Percentiles rank a stretch among this genome's conserved stretches.
Conservation (phyloP, 2,888 invertebrate genomes). For the Halictus quadricinctus region DNA sequence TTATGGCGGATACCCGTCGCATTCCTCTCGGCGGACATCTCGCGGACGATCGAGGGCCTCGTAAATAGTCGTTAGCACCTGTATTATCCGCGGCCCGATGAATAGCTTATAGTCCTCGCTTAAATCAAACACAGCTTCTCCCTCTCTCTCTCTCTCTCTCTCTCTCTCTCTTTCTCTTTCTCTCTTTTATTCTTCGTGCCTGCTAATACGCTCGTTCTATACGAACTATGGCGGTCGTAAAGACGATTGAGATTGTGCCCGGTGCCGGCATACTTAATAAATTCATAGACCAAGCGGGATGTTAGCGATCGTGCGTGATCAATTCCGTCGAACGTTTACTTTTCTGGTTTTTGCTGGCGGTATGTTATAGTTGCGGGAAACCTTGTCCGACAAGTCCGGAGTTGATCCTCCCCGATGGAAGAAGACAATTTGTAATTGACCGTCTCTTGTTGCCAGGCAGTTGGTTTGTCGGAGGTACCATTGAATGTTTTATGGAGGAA, state of each 20-base stretch:
- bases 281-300: not conserved
- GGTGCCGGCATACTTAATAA: not conserved
- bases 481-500: not conserved
- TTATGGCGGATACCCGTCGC: conserved; percentile 47
- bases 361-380: not conserved
- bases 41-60: conserved; percentile 38
- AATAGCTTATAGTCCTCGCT: conserved; percentile 23
- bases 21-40: conserved; percentile 41
- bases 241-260: conserved; percentile 1
- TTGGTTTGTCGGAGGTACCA: conserved; percentile 6
- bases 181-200: not conserved
- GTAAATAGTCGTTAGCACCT: conserved; percentile 56
- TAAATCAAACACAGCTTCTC: conserved; percentile 23
- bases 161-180: too few species aligned
- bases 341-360: not conserved
- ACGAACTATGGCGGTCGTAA: not conserved
- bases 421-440: not conserved
- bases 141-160: too few species aligned
- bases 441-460: not conserved
- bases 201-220: not conserved
- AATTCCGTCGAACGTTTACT: not conserved
- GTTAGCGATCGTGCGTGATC: not conserved
- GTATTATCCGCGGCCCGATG: conserved; percentile 48
- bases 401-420: not conserved
- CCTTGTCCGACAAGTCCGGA: not conserved